Base-by-base conservation (phyloP, 2,113 vertebrate genomes). In the Dasypus novemcinctus region DNA sequence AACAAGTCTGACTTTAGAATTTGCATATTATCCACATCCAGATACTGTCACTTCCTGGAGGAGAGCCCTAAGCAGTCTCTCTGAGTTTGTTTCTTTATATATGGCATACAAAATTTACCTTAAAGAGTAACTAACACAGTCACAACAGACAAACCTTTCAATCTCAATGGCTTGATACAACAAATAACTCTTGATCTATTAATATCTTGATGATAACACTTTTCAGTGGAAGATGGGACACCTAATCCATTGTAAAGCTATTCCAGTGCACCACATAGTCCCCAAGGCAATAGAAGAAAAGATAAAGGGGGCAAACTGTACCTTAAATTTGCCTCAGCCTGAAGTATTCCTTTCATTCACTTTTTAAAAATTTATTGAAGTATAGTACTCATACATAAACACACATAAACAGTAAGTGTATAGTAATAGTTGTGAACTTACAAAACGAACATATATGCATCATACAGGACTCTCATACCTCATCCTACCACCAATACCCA, bases 181-280 rank as follows among this genome's bases (percentile, higher is more conserved):
- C 41, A 64, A 27, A 64, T 12, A 64, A 49, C 38, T 14, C 57
- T 74, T 17, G 83, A 29, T 68, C 69, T 52, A 8, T n/a, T n/a
- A n/a, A n/a, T n/a, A n/a, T 41, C 84, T 80, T 23, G 38, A 15
- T 10, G 10, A 66, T 17, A 49, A 33, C 36, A 33, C 31, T 66
- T 18, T 68, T 63, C 38, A 46, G 2, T 4, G 18, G 14, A 64
- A 25, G 36, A 36, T 15, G 18, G 38, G 61, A n/a, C 41, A 23
- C 20, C 6, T 31, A 18, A 1, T 29, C 29, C 17, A 6, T 17
- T 74, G 36, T 9, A 74, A 27, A 93, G 57, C 36, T 49, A 11
- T 20, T 1, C 2, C 15, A 14, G 15, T n/a, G 14, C 10, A n/a
- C 13, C 14, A 3, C 4, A 4, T 25, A 46, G 17, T 29, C 43